phyloP scores from a whole-genome alignment of 2,797 vertebrate genomes.

The Acanthurus leucopareius region DNA sequence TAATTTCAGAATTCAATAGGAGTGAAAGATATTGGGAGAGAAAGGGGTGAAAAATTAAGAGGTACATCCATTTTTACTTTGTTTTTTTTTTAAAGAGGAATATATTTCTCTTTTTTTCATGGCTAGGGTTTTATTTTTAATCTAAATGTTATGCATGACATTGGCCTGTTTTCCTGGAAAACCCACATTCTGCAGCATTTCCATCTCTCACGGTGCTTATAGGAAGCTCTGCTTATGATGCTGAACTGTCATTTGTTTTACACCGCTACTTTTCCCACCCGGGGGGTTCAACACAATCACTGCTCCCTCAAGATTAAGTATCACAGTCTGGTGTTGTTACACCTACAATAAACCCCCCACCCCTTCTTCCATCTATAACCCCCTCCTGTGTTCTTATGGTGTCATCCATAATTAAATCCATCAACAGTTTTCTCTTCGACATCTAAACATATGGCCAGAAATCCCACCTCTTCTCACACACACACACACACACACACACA shows the following conservation, averaged over 20 bases:
- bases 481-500: no score
- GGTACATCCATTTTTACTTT: neutral
- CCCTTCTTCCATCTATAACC: neutral
- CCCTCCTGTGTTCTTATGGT: constrained; percentile 68
- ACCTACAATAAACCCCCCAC: constrained; percentile 22
- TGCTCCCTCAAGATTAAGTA: constrained; percentile 66
- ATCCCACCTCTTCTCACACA: constrained; percentile 8
- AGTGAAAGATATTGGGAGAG: neutral
- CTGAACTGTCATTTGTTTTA: constrained; percentile 59
- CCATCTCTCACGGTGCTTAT: constrained; percentile 55
- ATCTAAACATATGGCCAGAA: constrained; percentile 83
- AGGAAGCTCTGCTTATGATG: constrained; percentile 23
- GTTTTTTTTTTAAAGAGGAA: neutral
- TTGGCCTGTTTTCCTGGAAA: constrained; percentile 44
- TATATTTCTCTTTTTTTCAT: neutral
- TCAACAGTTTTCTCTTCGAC: constrained; percentile 78
- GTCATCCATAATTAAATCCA: constrained; percentile 81
- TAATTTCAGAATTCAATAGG: neutral
- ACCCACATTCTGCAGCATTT: constrained; percentile 6
- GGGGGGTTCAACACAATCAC: constrained; percentile 41
- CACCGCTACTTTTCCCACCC: constrained; percentile 66
- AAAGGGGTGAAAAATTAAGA: neutral
- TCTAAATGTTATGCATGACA: neutral
- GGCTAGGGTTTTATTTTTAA: no score
- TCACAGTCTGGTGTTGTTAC: constrained; percentile 60